Evolutionary conservation across 2,797 vertebrate species (phyloP), one percentile per base, ranked within the genome.

Genomic region (Anisognathus igniventris): DNA sequence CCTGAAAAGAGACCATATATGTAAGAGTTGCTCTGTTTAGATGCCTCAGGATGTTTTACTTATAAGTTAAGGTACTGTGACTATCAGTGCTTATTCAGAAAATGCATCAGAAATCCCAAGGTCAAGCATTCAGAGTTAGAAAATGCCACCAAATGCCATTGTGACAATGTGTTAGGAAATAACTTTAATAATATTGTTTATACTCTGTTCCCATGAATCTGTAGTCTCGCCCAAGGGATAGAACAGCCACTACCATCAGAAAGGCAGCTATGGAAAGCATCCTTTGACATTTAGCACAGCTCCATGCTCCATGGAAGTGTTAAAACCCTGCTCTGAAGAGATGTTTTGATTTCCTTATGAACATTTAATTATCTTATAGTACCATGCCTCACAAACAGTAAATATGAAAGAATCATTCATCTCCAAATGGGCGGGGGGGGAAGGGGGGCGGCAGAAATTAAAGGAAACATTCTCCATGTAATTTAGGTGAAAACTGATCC

Each of bases 401-500:
- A 80, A 91, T 90, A 67, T 37, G 3, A 80, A 86, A 80, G 37
- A 82, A 67, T 58, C 1, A 7, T 65, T 86, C 64, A 5, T 39
- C 60, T 79, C 33, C 57, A 76, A 10, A 35, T 28, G 5, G 6
- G 4, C 6, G 7, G 0, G 6, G 4, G 6, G 12, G 4, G 14
- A 7, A 3, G 1, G 10, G 2, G 37, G 37, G 37, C 10, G 10
- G 37, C 18, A 72, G 62, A 75, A 90, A 71, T 61, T 28, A 58
- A 70, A 76, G 27, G 12, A 79, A 73, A 89, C 5, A 12, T 23
- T 53, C 16, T 86, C 27, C 18, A 25, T 33, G 1, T 1, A 68
- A 37, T 77, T 77, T 31, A 80, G 42, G 28, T 72, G 50, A 51
- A 57, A 48, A 61, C 72, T 33, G 31, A 71, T 35, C 20, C 20